A percentile compares a stretch with the other conserved stretches of the same genome.
These are phyloP conservation scores for Perodicticus potto DNA, from an alignment of 2,797 vertebrate genomes.

Conservation along the genomic window DNA sequence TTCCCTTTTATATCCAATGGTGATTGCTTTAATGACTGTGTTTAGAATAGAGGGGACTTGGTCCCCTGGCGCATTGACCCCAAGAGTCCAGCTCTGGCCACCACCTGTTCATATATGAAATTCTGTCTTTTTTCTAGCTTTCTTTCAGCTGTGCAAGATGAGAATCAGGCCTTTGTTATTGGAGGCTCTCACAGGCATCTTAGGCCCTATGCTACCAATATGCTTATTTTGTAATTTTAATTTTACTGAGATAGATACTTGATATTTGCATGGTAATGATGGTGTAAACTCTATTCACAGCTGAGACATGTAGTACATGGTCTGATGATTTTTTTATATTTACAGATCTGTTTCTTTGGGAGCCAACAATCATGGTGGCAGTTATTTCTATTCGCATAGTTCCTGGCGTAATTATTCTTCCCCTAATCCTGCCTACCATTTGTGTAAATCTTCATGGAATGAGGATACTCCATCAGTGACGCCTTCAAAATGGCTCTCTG, in stretches of 20 bases:
- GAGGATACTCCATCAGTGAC: not conserved
- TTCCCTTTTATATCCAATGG: not conserved
- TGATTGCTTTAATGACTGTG: not conserved
- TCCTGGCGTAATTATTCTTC: not conserved
- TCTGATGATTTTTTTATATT: not conserved
- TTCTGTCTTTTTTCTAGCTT: not conserved
- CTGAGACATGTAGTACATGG: not conserved
- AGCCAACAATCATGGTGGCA: not conserved
- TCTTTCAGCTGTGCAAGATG: not conserved
- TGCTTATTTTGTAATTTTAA: not conserved
- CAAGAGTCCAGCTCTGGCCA: not conserved
- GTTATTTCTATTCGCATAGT: not conserved
- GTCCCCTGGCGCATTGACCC: not conserved
- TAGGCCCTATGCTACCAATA: not conserved
- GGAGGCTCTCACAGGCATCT: not conserved
- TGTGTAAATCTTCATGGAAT: not conserved
- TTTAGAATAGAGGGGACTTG: not conserved
- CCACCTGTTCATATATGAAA: not conserved
- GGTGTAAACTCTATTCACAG: not conserved
- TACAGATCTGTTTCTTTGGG: not conserved
- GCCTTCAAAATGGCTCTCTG: not conserved
- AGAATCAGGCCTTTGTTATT: not conserved
- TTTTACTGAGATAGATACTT: not conserved
- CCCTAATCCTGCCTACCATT: not conserved
- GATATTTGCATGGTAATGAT: not conserved